A percentile compares a stretch with the other conserved stretches of the same genome.
Evolutionary conservation across 92 coral and sea anemone species (phyloP).

Genomic region (Zoanthus sansibaricus): DNA sequence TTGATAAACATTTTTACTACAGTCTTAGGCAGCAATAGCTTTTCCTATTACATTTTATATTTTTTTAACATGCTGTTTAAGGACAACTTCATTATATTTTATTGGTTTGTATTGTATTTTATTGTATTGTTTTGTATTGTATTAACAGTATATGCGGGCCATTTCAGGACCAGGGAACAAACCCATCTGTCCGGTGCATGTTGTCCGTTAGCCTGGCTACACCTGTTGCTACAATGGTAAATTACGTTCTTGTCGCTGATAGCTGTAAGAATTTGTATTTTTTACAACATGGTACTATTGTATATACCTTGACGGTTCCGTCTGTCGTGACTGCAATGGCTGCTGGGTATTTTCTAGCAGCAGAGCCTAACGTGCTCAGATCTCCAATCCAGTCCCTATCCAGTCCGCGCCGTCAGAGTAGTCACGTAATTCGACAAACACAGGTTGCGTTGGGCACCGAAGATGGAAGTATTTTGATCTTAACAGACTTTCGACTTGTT

Average conservation of each 20-base stretch:
- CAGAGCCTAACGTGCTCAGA: conserved; percentile 62
- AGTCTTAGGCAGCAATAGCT: no score
- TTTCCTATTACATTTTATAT: no score
- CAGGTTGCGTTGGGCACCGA: conserved; percentile 86
- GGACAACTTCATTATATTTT: no score
- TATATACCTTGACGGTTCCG: conserved; percentile 68
- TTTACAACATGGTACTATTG: conserved; percentile 84
- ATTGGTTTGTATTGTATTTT: no score
- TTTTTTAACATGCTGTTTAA: no score
- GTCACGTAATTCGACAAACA: conserved; percentile 57
- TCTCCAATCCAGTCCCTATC: conserved; percentile 76
- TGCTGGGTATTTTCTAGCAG: conserved; percentile 76
- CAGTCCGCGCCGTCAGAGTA: conserved; percentile 67
- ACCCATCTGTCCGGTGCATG: conserved; percentile 70
- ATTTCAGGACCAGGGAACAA: conserved; percentile 54
- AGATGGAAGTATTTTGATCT: conserved; percentile 72
- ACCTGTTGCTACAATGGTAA: conserved; percentile 61
- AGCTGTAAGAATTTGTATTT: conserved; percentile 75
- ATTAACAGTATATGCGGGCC: not conserved
- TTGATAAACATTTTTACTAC: no score
- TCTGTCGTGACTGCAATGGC: conserved; percentile 87
- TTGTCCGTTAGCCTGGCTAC: conserved; percentile 70
- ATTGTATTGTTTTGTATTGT: not conserved
- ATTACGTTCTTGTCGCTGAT: conserved; percentile 83
- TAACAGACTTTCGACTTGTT: conserved; percentile 70